Evolutionary conservation across 2,113 vertebrate species (phyloP).

Genomic region (Aegotheles bennettii): DNA sequence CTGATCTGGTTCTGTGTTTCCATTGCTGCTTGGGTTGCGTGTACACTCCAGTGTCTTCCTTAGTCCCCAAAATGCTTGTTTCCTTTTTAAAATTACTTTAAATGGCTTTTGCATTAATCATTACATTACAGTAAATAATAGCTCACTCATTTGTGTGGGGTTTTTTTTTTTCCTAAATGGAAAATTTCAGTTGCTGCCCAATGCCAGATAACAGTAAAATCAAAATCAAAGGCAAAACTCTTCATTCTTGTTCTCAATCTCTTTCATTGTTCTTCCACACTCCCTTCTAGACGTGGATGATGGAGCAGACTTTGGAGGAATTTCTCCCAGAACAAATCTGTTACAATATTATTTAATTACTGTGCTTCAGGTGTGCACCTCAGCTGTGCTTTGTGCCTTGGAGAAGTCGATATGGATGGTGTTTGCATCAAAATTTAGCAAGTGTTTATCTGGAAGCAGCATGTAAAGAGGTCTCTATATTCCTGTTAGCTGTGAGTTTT

Average conservation of each 20-base stretch:
- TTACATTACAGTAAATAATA: neutral
- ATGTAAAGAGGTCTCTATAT: neutral
- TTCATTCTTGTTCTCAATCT: neutral
- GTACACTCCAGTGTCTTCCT: neutral
- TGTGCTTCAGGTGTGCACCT: neutral
- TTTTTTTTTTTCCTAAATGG: neutral
- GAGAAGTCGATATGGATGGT: neutral
- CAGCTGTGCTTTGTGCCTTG: neutral
- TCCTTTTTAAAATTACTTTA: neutral
- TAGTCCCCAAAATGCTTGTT: neutral
- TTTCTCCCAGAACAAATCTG: neutral
- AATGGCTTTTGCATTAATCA: neutral
- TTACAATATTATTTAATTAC: neutral
- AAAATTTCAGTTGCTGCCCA: neutral
- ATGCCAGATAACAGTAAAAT: neutral
- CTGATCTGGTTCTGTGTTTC: neutral
- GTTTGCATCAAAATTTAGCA: neutral
- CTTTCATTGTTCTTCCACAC: neutral
- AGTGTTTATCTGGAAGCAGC: neutral
- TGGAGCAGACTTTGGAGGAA: neutral
- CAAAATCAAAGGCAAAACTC: neutral
- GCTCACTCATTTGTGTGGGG: neutral
- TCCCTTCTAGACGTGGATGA: fast-evolving
- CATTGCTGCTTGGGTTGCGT: neutral
- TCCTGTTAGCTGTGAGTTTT: neutral